Base-by-base conservation (phyloP, 2,888 invertebrate species). In the Brachypterus glaber region DNA sequence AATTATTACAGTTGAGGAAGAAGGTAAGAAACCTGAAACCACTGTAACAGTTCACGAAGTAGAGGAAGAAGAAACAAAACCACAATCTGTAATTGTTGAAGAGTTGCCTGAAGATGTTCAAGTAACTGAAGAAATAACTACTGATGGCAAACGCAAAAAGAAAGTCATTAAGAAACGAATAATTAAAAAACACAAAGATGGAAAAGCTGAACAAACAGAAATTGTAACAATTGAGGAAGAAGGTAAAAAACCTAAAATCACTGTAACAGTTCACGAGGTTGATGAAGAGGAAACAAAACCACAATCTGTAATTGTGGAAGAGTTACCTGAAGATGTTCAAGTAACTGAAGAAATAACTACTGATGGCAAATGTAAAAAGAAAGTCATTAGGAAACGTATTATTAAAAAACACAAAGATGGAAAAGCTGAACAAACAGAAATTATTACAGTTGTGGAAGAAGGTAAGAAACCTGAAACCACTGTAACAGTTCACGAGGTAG, bases 221-320 rank as follows among this genome's bases (percentile, higher is more conserved):
- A 60, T 66, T 40, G 48, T 62, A 2, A 65, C 57, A 44, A 53
- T 59, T 16, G 48, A 58, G 33, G 58, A 61, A 40, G 68, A 54
- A 39, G 63, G 57, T 26, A 62, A 59, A 49, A 60, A 68, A 56
- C 63, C 69, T 30, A 48, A 70, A 42, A 65, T 63, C 44, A 64
- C 66, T 41, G 40, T 45, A 32, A 39, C 39, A 30, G 25, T 44
- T n/a, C 49, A 48, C 43, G 54, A 51, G 32, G 35, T 39, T 17
- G 47, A 52, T 5, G 26, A 48, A 4, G 50, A 53, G 24, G 45
- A 52, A 25, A 37, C 44, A 16, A 35, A 49, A 1, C 27, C 48
- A 5, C 44, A 58, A 45, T 35, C 49, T 11, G 46, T 46, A 4
- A 51, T 55, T 47, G 51, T 55, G 35, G 47, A 54, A 1, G 47